Evolutionary conservation across 2,797 vertebrate species (phyloP), one percentile per base, ranked within the genome.

Genomic region (Trachops cirrhosus): DNA sequence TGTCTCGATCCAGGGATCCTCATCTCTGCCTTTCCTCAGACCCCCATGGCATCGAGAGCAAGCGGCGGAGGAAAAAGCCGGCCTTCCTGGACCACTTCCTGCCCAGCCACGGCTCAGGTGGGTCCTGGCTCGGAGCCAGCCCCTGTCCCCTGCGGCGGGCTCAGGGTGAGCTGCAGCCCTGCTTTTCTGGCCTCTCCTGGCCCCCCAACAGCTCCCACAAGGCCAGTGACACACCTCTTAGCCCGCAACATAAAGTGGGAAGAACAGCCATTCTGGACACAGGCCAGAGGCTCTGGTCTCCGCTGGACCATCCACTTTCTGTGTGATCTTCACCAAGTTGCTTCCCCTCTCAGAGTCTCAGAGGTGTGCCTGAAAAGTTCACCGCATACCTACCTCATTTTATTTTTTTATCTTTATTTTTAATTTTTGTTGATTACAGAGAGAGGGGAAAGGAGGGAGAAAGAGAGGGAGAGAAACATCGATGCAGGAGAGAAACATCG

Each of bases 31-130:
- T 84, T 85, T 54, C 85, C 9, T 19, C 62, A 98, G 98, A 98
- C 39, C 98, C 98, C 1, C 98, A 98, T 0, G 97, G 98, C 83
- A 98, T 98, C 0, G 97, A 98, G 73, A 98, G 96, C 77, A 98
- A 98, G 90, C 96, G 97, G 75, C 95, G 97, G 91, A 97, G 97
- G 94, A 97, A 97, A 71, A 98, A 98, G 5, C 98, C 98, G 0
- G 96, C 48, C 3, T 98, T 97, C 93, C 91, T 97, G 96, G 98
- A 98, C 71, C 98, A 98, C 62, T 98, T 98, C 39, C 59, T 93
- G 9, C 77, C 96, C 5, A 48, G 64, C 50, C 93, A 96, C 0
- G 57, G 91, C 32, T 75, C 97, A 97, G 98, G 98, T 97, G 87
- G 89, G 97, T 95, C 26, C 26, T 0, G 2, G 39, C 21, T n/a